Evolutionary conservation across 2,797 vertebrate genomes (phyloP), one percentile per base, ranked within the genome.

Genomic region (Anguilla pacifica): DNA sequence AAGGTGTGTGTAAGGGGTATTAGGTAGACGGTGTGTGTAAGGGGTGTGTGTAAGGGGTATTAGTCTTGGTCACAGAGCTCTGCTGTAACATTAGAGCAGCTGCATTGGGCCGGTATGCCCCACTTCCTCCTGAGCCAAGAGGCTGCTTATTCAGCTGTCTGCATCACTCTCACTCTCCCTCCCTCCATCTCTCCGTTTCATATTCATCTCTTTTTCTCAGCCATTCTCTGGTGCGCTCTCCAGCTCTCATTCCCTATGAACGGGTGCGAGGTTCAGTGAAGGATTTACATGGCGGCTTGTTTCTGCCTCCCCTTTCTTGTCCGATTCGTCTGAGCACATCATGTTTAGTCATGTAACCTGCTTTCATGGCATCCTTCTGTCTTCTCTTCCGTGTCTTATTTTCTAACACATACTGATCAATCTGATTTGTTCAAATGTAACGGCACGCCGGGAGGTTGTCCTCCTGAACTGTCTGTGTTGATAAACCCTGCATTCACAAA

Each of bases 201-300:
- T 84, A 94, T 94, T 92, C 93, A 93, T 93, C 90, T 90, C 89
- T 87, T 90, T 87, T 91, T 93, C 70, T 17, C 89, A 92, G 89
- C 89, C 91, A 88, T 89, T 93, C 90, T 89, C 85, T 90, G 87
- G 86, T 70, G 64, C n/a, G n/a, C 64, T n/a, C 64, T 39, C 35
- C 31, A 77, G 72, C 72, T 39, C 31, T 19, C 31, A 17, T 77
- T 35, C 72, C 15, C 31, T 77, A 11, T 39, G 72, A 77, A 35
- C 6, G 9, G 13, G 72, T 77, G 72, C 2, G 31, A 17, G 43
- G 31, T 77, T 39, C 72, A 19, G 31, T 74, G 72, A 74, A 35
- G 72, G 72, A 74, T 74, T 74, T 74, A 39, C 35, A 5, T 74
- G 31, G 17, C 10, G 28, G 72, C 72, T 77, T 77, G 72, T 77